Evolutionary conservation across 2,888 invertebrate genomes (phyloP).

Genomic region (Eupelmus urozonus): DNA sequence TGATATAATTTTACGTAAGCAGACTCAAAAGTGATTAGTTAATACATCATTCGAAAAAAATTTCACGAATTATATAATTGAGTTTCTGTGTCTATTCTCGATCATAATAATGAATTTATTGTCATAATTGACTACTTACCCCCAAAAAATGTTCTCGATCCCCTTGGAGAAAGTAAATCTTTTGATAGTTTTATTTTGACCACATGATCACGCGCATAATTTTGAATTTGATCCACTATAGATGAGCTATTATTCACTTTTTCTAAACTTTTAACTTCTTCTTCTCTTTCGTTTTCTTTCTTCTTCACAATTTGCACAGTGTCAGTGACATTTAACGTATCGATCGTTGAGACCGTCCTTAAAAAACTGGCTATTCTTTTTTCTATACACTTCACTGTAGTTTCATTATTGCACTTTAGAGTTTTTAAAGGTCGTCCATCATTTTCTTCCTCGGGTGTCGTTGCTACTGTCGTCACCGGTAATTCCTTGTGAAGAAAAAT

Average conservation of each 20-base stretch:
- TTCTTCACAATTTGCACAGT: constrained; percentile 78
- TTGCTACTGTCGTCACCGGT: constrained; percentile 32
- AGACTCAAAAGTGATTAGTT: no score
- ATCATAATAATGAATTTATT: constrained; percentile 15
- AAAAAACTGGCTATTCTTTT: constrained; percentile 79
- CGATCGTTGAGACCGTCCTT: constrained; percentile 80
- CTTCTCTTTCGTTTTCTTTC: neutral
- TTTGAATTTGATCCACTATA: constrained; percentile 80
- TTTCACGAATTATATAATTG: neutral
- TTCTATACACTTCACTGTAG: constrained; percentile 66
- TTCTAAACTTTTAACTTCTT: constrained; percentile 23
- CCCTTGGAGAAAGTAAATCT: constrained; percentile 68
- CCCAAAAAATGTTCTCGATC: constrained; percentile 73
- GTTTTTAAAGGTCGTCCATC: constrained; percentile 40
- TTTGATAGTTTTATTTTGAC: constrained; percentile 84
- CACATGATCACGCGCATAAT: constrained; percentile 81
- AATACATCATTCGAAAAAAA: no score
- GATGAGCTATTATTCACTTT: constrained; percentile 69
- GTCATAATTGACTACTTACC: constrained; percentile 71
- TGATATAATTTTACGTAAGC: no score
- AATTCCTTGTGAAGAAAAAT: no score
- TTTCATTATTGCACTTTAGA: constrained; percentile 40
- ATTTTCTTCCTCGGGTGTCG: constrained; percentile 39
- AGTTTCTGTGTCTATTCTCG: constrained; percentile 18
- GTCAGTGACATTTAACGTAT: constrained; percentile 80